Base-by-base conservation (phyloP, 2,888 invertebrate genomes). In the Rhingia campestris region DNA sequence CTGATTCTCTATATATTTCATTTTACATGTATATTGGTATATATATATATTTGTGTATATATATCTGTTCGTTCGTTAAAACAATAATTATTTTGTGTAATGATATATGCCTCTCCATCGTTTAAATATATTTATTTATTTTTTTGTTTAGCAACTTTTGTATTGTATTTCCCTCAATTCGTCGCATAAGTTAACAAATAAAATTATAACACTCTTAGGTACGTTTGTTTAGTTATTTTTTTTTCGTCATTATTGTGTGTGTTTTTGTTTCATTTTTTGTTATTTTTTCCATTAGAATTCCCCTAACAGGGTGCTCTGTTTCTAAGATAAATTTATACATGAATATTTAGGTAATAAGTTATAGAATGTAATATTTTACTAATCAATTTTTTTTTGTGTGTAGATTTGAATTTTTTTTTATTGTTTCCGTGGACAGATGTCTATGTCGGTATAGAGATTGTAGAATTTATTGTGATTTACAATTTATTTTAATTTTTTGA, bases 91-190 rank as follows among this genome's bases (percentile, higher is more conserved):
- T 45, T 22, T 39, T 32, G 33, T 22, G 22, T 56, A 33, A 54
- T 41, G 58, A 43, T 66, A 74, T 66, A 64, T 64, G 37, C 56
- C 56, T 32, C 37, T 61, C 49, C 10, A 56, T 56, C 9, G 14
- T 30, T 59, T 72, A 53, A 53, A 66, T 33, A 58, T 64, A 59
- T 43, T 32, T 47, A 30, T 43, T n/a, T 61, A 61, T 53, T 35
- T 51, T 10, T 70, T 47, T 63, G 1, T 41, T n/a, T 32, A 33
- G 53, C 73, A 64, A 59, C 41, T 9, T n/a, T 64, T 32, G 9
- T 64, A 39, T 54, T 41, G 30, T 67, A 59, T 53, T 56, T 64
- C 67, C 75, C 66, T 59, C 47, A 76, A 61, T 39, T 54, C 22
- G 53, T 74, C 66, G 58, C 66, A 64, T 39, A 54, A 58, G 49